phyloP scores from a whole-genome alignment of 1,140 invertebrate species.

The Cherax destructor region DNA sequence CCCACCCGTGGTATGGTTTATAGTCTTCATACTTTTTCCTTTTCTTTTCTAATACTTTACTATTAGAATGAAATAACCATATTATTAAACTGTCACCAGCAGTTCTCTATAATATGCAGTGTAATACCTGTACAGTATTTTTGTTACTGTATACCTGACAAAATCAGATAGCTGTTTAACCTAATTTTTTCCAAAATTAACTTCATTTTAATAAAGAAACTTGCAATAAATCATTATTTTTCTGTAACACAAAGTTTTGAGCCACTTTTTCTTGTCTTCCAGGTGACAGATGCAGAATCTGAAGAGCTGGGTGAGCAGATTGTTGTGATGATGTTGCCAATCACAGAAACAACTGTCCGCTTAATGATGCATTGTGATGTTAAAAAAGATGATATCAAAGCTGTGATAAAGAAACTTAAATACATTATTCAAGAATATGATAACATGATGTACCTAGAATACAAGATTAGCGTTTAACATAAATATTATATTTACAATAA shows the following conservation, averaged over 20 bases:
- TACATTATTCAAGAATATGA: constrained; percentile 70
- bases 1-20: too few relatives aligned
- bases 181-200: too few relatives aligned
- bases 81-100: too few relatives aligned
- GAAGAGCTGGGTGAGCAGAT: constrained; percentile 65
- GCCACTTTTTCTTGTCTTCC: not conserved
- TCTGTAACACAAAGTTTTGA: not conserved
- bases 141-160: too few relatives aligned
- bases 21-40: too few relatives aligned
- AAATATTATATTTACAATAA: not conserved
- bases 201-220: not conserved
- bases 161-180: too few relatives aligned
- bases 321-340: constrained; percentile 60
- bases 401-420: constrained; percentile 65
- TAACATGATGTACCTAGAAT: constrained; percentile 69
- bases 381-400: constrained; percentile 64
- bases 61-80: too few relatives aligned
- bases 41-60: too few relatives aligned
- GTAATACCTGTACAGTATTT: too few relatives aligned
- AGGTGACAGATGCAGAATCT: constrained; percentile 65
- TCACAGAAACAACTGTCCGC: constrained; percentile 53
- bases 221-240: not conserved
- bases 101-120: accelerated
- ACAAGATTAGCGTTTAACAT: constrained; percentile 60
- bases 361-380: constrained; percentile 66